Percentiles rank a stretch among this genome's conserved stretches.
Conservation (phyloP, 2,113 vertebrate species). For the Notarius lentiginosus region DNA sequence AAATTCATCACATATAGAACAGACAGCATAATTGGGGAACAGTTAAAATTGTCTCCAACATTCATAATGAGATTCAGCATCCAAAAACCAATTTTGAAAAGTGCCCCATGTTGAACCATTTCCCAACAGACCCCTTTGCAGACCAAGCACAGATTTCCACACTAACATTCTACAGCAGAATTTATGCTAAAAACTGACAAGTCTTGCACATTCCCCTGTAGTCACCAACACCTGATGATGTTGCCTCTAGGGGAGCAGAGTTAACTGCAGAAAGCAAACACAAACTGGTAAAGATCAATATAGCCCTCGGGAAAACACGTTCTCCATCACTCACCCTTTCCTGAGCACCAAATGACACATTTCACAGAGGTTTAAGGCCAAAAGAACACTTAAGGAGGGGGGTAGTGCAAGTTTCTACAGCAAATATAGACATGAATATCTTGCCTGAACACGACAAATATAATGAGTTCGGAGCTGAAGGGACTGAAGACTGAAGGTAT, state of each 20-base stretch:
- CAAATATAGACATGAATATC: not conserved
- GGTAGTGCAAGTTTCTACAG: not conserved
- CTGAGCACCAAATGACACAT: constrained; percentile 24
- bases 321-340: not conserved
- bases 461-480: not conserved
- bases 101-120: constrained; percentile 16
- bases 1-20: constrained; percentile 1
- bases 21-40: not conserved
- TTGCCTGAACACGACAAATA: constrained; percentile 20
- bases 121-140: constrained; percentile 13
- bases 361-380: constrained; percentile 20
- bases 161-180: constrained; percentile 17
- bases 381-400: not conserved
- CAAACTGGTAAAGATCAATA: constrained; percentile 24
- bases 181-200: constrained; percentile 27
- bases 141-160: not conserved
- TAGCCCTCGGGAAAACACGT: constrained; percentile 9
- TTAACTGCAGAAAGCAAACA: constrained; percentile 29
- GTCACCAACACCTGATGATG: constrained; percentile 42
- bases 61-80: not conserved
- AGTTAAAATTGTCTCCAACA: constrained; percentile 7
- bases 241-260: constrained; percentile 9
- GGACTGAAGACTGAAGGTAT: not conserved
- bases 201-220: constrained; percentile 11
- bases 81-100: constrained; percentile 35